Evolutionary conservation across 2,113 vertebrate genomes (phyloP).

Genomic region (Scomber scombrus): DNA sequence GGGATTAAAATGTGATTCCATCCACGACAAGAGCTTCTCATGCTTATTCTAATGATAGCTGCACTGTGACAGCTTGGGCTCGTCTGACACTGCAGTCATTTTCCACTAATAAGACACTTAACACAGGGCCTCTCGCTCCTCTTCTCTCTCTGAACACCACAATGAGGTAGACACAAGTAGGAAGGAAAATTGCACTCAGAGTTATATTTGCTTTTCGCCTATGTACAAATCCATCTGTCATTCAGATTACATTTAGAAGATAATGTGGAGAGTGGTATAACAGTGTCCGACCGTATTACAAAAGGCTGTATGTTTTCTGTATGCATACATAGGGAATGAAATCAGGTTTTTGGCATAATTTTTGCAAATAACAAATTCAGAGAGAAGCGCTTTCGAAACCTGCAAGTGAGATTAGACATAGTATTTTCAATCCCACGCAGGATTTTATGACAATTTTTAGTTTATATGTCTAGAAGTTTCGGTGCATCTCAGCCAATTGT

Average conservation of each 20-base stretch:
- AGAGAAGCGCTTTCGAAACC: constrained; percentile 14
- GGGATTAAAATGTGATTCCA: constrained; percentile 87
- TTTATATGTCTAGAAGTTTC: constrained; percentile 8
- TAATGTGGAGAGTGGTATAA: constrained; percentile 22
- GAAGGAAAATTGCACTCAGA: constrained; percentile 74
- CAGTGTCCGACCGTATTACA: constrained; percentile 7
- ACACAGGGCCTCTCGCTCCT: constrained; percentile 75
- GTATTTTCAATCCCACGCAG: constrained; percentile 23
- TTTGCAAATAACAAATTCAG: neutral
- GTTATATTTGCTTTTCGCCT: constrained; percentile 78
- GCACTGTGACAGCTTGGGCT: constrained; percentile 77
- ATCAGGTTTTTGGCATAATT: neutral
- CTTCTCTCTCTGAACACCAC: constrained; percentile 66
- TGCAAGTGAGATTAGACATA: constrained; percentile 40
- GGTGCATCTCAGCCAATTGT: constrained; percentile 10
- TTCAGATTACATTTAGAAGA: constrained; percentile 48
- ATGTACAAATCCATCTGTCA: constrained; percentile 63
- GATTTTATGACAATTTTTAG: constrained; percentile 20
- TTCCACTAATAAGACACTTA: constrained; percentile 88
- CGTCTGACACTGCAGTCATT: constrained; percentile 78
- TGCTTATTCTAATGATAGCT: constrained; percentile 84
- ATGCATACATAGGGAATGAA: neutral
- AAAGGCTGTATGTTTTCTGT: constrained; percentile 19
- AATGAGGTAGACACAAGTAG: constrained; percentile 76
- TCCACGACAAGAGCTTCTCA: constrained; percentile 83